Conservation (phyloP, 1,140 invertebrate species). For the Macrotrachela quadricornifera region DNA sequence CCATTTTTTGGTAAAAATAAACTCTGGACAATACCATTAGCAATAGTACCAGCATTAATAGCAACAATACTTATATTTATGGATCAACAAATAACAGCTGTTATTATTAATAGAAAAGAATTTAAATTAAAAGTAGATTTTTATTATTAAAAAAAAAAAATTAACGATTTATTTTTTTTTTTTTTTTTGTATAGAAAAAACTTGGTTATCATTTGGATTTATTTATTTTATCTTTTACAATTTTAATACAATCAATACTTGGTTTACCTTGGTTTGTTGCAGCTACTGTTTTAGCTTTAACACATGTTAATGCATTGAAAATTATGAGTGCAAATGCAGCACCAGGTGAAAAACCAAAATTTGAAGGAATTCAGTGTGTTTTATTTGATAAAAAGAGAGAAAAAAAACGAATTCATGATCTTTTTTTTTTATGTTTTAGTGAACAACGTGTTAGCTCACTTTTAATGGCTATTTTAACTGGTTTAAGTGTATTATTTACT, state of each 20-base stretch:
- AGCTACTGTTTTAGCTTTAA: conserved; percentile 25
- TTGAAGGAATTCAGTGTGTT: conserved; percentile 23
- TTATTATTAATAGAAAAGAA: conserved; percentile 33
- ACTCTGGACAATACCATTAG: conserved; percentile 14
- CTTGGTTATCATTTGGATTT: conserved; percentile 32
- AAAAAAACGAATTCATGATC: no score
- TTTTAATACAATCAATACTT: conserved; percentile 27
- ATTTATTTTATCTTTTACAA: conserved; percentile 22
- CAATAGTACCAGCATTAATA: conserved; percentile 19
- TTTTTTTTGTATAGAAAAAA: conserved; percentile 20
- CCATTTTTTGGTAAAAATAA: conserved; percentile 14
- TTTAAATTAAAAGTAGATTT: conserved; percentile 23
- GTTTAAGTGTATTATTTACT: conserved; percentile 25
- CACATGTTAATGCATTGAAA: conserved; percentile 21
- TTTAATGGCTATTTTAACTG: conserved; percentile 24
- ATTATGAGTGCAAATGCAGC: conserved; percentile 19
- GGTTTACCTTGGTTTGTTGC: conserved; percentile 34
- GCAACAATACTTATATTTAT: conserved; percentile 28
- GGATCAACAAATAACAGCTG: conserved; percentile 31
- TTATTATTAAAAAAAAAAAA: background rate
- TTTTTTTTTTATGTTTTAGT: conserved; percentile 11
- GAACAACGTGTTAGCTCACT: conserved; percentile 29
- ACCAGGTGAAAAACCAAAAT: conserved; percentile 26
- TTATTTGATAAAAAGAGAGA: background rate
- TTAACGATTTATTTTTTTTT: background rate